Conservation (phyloP, 2,888 invertebrate species). For the Xestia sexstrigata region DNA sequence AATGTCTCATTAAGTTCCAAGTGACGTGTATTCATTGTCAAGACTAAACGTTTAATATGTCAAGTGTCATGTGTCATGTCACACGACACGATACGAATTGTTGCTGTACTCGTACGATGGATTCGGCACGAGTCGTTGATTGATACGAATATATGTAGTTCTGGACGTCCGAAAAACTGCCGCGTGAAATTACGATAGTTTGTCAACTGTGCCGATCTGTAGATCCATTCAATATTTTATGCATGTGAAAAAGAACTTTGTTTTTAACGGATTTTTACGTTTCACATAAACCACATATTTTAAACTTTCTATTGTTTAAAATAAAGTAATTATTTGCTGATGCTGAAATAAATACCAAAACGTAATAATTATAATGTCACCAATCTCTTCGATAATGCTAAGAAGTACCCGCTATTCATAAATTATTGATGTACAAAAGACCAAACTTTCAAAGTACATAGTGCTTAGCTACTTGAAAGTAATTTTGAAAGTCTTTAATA, state of each 20-base stretch:
- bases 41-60: slow-evolving; percentile 7
- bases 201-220: not conserved
- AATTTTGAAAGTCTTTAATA: not conserved
- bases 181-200: slow-evolving; percentile 11
- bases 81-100: slow-evolving; percentile 15
- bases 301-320: not conserved
- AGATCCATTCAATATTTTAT: not conserved
- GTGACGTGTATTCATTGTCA: slow-evolving; percentile 17
- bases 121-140: slow-evolving; percentile 20
- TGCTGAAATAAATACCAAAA: not conserved
- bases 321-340: not conserved
- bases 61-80: slow-evolving; percentile 15
- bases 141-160: slow-evolving; percentile 16
- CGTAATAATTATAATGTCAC: not conserved
- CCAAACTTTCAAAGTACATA: not conserved
- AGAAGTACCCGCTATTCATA: not conserved
- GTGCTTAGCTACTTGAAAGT: not conserved
- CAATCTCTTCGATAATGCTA: not conserved
- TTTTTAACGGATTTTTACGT: not conserved
- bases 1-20: slow-evolving; percentile 19
- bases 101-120: not conserved
- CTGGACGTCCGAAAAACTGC: not conserved
- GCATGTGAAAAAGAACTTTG: not conserved
- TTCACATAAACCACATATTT: not conserved
- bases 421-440: not conserved